A percentile compares a stretch with the other conserved stretches of the same genome.
Conservation (phyloP, 1,140 invertebrate genomes). For the Halictus rubicundus region DNA sequence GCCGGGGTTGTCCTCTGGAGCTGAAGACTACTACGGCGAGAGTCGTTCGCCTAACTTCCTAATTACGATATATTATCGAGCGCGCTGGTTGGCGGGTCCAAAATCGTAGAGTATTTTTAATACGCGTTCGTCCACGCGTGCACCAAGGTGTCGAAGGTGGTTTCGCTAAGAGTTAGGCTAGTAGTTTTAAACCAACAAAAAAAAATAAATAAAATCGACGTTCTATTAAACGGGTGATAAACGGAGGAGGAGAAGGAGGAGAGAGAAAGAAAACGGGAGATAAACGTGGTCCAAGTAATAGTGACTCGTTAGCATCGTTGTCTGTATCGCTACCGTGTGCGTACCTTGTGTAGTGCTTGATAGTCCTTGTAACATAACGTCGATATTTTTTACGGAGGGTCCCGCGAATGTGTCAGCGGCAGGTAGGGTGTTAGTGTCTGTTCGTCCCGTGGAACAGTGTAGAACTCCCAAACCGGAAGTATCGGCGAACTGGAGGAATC, state of each 20-base stretch:
- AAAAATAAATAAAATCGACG: conserved; percentile 27
- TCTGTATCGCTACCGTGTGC: too few species aligned
- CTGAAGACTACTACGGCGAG: conserved; percentile 39
- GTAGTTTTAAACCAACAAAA: conserved; percentile 13
- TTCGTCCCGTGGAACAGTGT: conserved; percentile 5
- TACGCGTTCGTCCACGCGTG: conserved; percentile 23
- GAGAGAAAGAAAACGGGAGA: neutral
- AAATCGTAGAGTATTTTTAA: conserved; percentile 78
- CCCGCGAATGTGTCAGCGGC: neutral
- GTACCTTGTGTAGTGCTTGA: neutral
- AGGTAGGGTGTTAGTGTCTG: neutral
- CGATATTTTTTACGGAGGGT: conserved; percentile 62
- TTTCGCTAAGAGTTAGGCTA: conserved; percentile 47
- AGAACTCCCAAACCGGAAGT: too few species aligned
- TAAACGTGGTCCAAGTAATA: conserved; percentile 59
- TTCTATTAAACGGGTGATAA: conserved; percentile 20
- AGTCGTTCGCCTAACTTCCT: conserved; percentile 43
- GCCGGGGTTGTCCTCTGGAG: neutral
- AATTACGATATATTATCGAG: conserved; percentile 70
- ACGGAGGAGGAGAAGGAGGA: neutral
- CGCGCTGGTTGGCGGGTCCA: conserved; percentile 81
- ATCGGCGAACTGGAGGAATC: neutral
- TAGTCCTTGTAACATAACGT: neutral
- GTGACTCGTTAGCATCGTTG: conserved; percentile 58
- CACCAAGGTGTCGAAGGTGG: conserved; percentile 1